Evolutionary conservation across 53 echinoderm and acorn worm species (phyloP).

Genomic region (Stichopus horrens): DNA sequence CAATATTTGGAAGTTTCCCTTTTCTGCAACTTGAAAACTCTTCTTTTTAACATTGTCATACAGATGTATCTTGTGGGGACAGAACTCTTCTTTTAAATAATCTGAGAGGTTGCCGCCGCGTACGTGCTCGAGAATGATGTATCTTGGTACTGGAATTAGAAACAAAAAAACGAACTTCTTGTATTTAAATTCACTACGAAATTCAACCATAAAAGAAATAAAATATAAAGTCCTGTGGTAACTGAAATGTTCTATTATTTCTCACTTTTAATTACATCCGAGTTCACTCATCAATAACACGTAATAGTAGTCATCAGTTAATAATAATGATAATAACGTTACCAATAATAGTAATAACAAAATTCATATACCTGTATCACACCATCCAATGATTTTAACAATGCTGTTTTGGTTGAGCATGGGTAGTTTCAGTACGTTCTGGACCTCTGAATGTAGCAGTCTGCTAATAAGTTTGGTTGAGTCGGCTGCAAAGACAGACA

Average conservation of each 20-base stretch:
- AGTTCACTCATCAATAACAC: neutral
- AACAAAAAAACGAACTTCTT: neutral
- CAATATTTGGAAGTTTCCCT: neutral
- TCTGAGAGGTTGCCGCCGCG: neutral
- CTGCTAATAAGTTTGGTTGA: neutral
- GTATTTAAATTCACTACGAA: neutral
- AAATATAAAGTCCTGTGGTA: neutral
- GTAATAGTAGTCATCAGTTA: no score
- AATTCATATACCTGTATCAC: neutral
- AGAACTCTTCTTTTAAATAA: neutral
- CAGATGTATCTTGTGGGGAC: neutral
- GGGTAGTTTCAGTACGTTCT: neutral
- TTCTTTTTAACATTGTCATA: slow-evolving; percentile 9
- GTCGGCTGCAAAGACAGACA: neutral
- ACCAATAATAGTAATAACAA: neutral
- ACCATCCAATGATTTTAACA: neutral
- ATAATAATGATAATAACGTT: neutral
- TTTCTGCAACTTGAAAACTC: slow-evolving; percentile 11
- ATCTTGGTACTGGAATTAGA: slow-evolving; percentile 9
- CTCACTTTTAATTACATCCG: neutral
- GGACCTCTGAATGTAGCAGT: neutral
- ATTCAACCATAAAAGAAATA: neutral
- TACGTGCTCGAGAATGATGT: neutral
- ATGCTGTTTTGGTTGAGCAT: neutral
- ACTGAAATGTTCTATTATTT: no score